Conservation (phyloP, 2,888 invertebrate genomes). For the Diarsia rubi region DNA sequence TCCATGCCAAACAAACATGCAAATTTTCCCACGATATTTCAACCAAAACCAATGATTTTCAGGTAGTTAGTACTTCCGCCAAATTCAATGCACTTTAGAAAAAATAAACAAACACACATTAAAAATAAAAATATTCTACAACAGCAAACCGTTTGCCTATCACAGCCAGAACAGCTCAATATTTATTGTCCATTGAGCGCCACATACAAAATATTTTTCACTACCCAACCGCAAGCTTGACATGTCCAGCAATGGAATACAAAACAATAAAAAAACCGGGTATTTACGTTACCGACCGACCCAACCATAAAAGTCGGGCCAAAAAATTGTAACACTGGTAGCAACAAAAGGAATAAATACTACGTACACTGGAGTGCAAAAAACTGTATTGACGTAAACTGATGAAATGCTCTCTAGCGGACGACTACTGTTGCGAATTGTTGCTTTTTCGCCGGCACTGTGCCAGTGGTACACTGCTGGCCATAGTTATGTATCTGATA, state of each 20-base stretch:
- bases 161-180: constrained; percentile 41
- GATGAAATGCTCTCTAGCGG: constrained; percentile 61
- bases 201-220: constrained; percentile 59
- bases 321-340: constrained; percentile 61
- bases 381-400: constrained; percentile 64
- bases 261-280: constrained; percentile 54
- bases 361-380: constrained; percentile 59
- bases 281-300: constrained; percentile 63
- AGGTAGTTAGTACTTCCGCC: neutral
- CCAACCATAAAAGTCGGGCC: constrained; percentile 63
- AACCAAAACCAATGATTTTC: neutral
- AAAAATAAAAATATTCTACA: constrained; percentile 6
- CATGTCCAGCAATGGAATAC: constrained; percentile 58
- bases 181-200: constrained; percentile 59
- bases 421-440: constrained; percentile 40
- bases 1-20: no score
- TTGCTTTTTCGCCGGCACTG: constrained; percentile 48
- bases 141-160: constrained; percentile 44
- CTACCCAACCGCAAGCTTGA: constrained; percentile 59
- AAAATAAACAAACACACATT: constrained; percentile 14
- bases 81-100: neutral
- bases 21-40: no score
- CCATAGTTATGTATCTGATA: constrained; percentile 24
- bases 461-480: constrained; percentile 42
- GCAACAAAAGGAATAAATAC: constrained; percentile 64